Conservation (phyloP, 2,113 vertebrate genomes). For the Crotophaga sulcirostris region DNA sequence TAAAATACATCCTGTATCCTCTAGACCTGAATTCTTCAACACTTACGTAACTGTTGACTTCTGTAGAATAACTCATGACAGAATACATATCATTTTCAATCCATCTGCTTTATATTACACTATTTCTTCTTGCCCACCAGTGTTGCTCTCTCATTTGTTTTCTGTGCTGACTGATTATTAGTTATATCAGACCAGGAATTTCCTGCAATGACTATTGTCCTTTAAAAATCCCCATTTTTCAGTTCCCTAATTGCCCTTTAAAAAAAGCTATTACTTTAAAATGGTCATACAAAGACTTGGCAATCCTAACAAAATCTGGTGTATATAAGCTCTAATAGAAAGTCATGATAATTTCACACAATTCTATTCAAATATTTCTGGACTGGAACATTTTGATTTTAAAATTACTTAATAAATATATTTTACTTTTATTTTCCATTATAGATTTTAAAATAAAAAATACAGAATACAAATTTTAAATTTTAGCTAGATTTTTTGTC, state of each 20-base stretch:
- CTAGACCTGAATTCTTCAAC: not conserved
- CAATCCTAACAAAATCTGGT: not conserved
- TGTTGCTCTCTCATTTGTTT: not conserved
- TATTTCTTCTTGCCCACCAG: not conserved
- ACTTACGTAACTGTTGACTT: not conserved
- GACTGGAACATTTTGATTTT: not conserved
- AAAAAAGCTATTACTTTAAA: constrained; percentile 13
- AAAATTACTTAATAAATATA: not conserved
- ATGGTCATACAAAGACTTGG: not conserved
- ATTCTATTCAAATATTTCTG: not conserved
- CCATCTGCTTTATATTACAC: not conserved
- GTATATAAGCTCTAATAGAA: not conserved
- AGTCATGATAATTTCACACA: not conserved
- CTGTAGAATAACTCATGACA: not conserved
- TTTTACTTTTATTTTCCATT: not conserved
- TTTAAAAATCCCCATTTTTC: constrained; percentile 28
- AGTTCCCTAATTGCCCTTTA: constrained; percentile 3
- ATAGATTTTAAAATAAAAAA: not conserved
- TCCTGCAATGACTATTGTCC: constrained; percentile 7
- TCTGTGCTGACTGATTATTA: not conserved
- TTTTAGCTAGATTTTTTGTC: not conserved
- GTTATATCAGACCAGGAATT: constrained; percentile 12
- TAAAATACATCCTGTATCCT: not conserved
- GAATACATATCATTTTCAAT: not conserved
- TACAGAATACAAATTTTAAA: not conserved